These are phyloP conservation scores for Lamellibrachia luymesi DNA, from an alignment of 1,140 invertebrate genomes.

Conservation along the genomic window DNA sequence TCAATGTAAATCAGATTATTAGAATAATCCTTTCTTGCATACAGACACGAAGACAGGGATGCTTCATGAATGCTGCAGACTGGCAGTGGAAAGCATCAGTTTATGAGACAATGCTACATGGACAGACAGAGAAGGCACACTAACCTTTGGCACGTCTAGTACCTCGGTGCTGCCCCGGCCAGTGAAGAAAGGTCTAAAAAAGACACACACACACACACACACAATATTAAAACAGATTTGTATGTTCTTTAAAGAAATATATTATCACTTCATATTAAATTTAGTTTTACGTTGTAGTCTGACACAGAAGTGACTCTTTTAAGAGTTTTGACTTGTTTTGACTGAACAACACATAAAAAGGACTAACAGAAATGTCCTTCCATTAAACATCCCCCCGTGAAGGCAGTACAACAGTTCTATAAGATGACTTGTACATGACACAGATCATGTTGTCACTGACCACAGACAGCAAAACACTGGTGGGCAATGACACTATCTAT, in stretches of 20 bases:
- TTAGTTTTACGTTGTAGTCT: not conserved
- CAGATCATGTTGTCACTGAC: no score
- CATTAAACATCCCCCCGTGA: not conserved
- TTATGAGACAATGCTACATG: not conserved
- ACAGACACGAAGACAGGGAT: not conserved
- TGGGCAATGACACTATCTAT: no score
- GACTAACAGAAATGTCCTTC: not conserved
- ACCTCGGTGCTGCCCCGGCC: constrained; percentile 9
- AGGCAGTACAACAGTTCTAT: not conserved
- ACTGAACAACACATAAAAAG: not conserved
- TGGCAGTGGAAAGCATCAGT: not conserved
- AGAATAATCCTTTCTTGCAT: not conserved
- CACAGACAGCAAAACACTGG: no score
- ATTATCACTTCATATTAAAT: not conserved
- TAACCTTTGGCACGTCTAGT: constrained; percentile 67
- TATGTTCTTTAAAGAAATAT: not conserved
- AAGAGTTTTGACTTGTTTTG: not conserved
- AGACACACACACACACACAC: constrained; percentile 28
- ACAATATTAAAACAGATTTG: not conserved
- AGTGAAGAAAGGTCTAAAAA: constrained; percentile 38
- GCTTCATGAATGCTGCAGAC: not conserved
- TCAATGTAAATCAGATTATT: not conserved
- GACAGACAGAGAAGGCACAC: constrained; percentile 61
- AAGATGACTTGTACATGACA: no score
- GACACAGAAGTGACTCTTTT: not conserved